Evolutionary conservation across 1,140 invertebrate species (phyloP), one percentile per base, ranked within the genome.

Genomic region (Lepeophtheirus salmonis): DNA sequence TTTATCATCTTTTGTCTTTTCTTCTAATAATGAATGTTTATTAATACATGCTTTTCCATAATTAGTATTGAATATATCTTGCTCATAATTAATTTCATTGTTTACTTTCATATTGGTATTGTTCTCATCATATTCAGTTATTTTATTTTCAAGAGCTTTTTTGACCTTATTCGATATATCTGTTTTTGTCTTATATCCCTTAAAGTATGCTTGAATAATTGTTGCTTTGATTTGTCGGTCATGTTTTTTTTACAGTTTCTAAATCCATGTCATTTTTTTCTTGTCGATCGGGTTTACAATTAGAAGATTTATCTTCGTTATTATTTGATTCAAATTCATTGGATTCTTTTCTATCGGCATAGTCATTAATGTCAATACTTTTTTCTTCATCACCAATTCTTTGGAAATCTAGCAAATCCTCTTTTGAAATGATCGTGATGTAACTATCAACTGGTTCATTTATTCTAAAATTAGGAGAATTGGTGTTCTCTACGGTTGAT

Each of bases 181-280:
- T 68, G 79, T 79, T 61, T 78, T 73, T 13, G 73, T 71, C 67
- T 77, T 73, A 64, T 79, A 78, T 12, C 80, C 80, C 49, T 79
- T 70, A 65, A 79, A 81, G 10, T 73, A 75, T 14, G 79, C 79
- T 66, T 82, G 80, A 71, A 82, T 82, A 68, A 78, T 80, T 17
- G 76, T 74, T 3, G 79, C 81, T 56, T n/a, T n/a, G n/a, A n/a
- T n/a, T n/a, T n/a, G n/a, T n/a, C n/a, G 80, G 80, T 63, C 76
- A 72, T 61, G 77, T 73, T 24, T 77, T 70, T 57, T 79, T 76
- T 2, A 75, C 76, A 66, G 78, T 76, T 60, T 73, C 73, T 48
- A 74, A 65, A 64, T 74, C 73, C 49, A 73, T 73, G 52, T 73
- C 71, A 10, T 24, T 56, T 25, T 58, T 57, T 1, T 24, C 55